phyloP scores from a whole-genome alignment of 2,888 invertebrate species.

The Neoscelio sp. region DNA sequence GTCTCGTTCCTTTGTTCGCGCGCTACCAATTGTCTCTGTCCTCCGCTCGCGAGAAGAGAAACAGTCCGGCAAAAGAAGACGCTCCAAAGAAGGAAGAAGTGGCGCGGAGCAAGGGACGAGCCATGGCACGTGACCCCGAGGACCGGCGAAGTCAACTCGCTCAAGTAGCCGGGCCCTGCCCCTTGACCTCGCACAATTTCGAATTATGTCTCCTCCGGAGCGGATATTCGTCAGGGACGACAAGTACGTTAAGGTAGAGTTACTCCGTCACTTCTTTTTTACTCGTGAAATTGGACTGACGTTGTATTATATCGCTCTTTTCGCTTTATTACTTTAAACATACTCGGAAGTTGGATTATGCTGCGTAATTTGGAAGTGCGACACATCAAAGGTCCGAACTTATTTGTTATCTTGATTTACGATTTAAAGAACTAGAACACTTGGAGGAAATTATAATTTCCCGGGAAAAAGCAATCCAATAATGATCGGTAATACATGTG shows the following conservation, averaged over 20 bases:
- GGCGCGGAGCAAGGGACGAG: conserved; percentile 70
- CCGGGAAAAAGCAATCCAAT: no score
- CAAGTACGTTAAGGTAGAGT: conserved; percentile 47
- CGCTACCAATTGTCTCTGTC: conserved; percentile 50
- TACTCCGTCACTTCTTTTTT: conserved; percentile 15
- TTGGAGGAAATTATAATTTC: no score
- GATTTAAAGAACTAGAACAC: no score
- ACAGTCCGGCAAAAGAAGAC: conserved; percentile 25
- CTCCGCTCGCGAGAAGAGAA: conserved; percentile 20
- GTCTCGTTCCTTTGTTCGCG: conserved; percentile 51
- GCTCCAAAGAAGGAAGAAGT: conserved; percentile 51
- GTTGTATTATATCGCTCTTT: background rate
- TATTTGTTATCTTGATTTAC: background rate
- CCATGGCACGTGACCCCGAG: conserved; percentile 81
- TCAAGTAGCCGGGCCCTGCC: conserved; percentile 82
- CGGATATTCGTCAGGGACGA: conserved; percentile 78
- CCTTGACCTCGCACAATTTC: conserved; percentile 82
- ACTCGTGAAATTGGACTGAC: conserved; percentile 39
- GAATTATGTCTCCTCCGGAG: conserved; percentile 81
- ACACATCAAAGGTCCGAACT: conserved; percentile 33
- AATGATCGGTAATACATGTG: no score
- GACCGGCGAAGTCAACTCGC: conserved; percentile 81
- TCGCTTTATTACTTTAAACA: conserved; percentile 47
- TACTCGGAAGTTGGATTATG: conserved; percentile 60
- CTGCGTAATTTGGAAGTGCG: conserved; percentile 47